Percentiles rank a stretch among this genome's conserved stretches.
phyloP scores from a whole-genome alignment of 2,797 vertebrate species.

The Geotrypetes seraphini region DNA sequence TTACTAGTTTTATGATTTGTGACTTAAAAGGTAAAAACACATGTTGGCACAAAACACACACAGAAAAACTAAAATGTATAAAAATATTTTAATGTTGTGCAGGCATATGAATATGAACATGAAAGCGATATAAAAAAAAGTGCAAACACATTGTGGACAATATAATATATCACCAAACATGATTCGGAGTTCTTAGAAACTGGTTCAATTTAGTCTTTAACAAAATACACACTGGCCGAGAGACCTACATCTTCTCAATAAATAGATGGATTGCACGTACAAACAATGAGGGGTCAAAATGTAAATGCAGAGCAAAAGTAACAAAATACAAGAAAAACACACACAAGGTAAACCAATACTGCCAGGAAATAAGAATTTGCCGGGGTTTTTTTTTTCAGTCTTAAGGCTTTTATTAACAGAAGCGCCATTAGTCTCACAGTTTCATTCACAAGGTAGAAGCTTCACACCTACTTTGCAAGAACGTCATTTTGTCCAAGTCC shows the following conservation, averaged over 20 bases:
- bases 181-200: constrained; percentile 18
- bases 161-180: constrained; percentile 25
- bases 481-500: constrained; percentile 7
- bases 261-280: constrained; percentile 13
- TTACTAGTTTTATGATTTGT: too few relatives aligned
- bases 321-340: constrained; percentile 37
- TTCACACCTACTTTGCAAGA: constrained; percentile 54
- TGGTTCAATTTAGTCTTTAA: constrained; percentile 18
- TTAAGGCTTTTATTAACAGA: constrained; percentile 31
- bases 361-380: constrained; percentile 15
- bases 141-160: constrained; percentile 17
- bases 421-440: constrained; percentile 39
- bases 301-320: constrained; percentile 20
- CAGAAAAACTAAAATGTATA: constrained; percentile 41
- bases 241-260: constrained; percentile 2
- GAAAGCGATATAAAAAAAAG: constrained; percentile 27
- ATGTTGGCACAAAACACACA: constrained; percentile 32
- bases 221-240: constrained; percentile 9
- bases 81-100: constrained; percentile 57
- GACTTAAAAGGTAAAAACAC: too few relatives aligned
- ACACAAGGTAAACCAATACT: constrained; percentile 29
- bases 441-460: constrained; percentile 42
- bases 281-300: constrained; percentile 8
- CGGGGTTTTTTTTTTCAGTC: constrained; percentile 41
- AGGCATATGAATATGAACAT: constrained; percentile 29